phyloP scores from a whole-genome alignment of 2,113 vertebrate species.

The Spea bombifrons region DNA sequence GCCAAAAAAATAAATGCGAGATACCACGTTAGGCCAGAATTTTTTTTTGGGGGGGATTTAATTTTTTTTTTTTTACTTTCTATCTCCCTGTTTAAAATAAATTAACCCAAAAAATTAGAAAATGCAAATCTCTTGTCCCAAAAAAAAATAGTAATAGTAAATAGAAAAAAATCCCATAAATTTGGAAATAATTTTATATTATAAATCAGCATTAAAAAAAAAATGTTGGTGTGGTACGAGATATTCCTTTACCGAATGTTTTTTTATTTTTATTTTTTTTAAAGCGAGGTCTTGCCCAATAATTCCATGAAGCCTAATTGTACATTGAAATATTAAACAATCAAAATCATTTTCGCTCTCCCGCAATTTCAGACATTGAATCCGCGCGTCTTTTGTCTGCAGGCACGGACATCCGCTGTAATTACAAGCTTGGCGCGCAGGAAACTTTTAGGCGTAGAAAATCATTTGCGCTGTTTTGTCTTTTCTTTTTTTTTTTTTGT shows the following conservation, averaged over 20 bases:
- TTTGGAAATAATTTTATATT: not conserved
- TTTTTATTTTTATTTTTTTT: not conserved
- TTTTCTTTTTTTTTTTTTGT: not conserved
- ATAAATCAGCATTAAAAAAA: no score
- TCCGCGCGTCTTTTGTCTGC: constrained; percentile 27
- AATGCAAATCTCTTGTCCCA: no score
- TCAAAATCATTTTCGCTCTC: constrained; percentile 3
- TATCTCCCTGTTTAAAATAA: no score
- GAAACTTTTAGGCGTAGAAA: constrained; percentile 27
- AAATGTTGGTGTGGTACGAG: not conserved
- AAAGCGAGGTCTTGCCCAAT: constrained; percentile 2
- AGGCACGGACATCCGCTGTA: constrained; percentile 31
- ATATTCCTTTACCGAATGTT: not conserved
- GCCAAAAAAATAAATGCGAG: no score
- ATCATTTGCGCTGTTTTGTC: not conserved
- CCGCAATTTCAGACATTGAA: not conserved
- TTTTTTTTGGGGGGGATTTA: no score
- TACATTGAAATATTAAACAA: constrained; percentile 38
- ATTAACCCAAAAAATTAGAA: no score
- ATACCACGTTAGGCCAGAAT: no score
- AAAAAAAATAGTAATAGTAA: no score
- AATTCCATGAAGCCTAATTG: constrained; percentile 18
- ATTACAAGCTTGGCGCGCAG: constrained; percentile 13
- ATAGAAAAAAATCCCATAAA: not conserved
- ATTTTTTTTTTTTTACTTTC: no score